Percentiles rank a stretch among this genome's conserved stretches.
Conservation (phyloP, 2,113 vertebrate species). For the Daubentonia madagascariensis region DNA sequence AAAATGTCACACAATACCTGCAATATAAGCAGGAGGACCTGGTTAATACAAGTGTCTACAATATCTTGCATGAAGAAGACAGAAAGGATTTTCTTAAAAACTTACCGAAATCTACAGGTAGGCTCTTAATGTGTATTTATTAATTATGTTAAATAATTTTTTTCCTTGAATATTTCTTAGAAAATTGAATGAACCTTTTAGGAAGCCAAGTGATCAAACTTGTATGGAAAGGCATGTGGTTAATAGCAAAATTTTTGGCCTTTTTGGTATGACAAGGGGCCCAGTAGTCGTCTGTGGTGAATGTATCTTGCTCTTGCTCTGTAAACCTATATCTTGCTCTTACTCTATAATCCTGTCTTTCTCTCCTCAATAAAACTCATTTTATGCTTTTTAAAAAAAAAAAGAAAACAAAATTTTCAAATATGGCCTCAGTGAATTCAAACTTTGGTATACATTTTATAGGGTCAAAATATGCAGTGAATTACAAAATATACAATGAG, state of each 20-base stretch:
- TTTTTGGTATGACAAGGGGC: too few species aligned
- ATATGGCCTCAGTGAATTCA: not conserved
- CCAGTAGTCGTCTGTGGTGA: too few species aligned
- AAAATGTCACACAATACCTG: slow-evolving; percentile 98
- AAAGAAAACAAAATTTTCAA: not conserved
- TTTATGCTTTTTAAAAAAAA: too few species aligned
- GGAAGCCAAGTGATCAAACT: not conserved
- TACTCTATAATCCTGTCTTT: too few species aligned
- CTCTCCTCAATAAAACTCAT: too few species aligned
- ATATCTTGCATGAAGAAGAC: slow-evolving; percentile 96
- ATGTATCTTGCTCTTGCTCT: too few species aligned
- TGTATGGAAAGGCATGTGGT: not conserved
- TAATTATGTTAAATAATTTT: not conserved
- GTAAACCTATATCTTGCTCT: too few species aligned
- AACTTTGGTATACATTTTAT: slow-evolving; percentile 10
- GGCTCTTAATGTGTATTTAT: not conserved
- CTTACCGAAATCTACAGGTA: slow-evolving; percentile 94
- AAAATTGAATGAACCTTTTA: slow-evolving; percentile 15
- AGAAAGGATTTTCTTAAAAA: slow-evolving; percentile 97
- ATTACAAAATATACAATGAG: not conserved
- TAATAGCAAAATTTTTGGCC: not conserved
- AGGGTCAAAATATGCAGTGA: not conserved
- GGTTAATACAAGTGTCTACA: slow-evolving; percentile 97
- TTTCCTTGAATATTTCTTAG: slow-evolving; percentile 30
- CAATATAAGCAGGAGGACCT: slow-evolving; percentile 98